These are phyloP conservation scores for Lepus oiostolus DNA, from an alignment of 2,797 vertebrate genomes.

Conservation along the genomic window DNA sequence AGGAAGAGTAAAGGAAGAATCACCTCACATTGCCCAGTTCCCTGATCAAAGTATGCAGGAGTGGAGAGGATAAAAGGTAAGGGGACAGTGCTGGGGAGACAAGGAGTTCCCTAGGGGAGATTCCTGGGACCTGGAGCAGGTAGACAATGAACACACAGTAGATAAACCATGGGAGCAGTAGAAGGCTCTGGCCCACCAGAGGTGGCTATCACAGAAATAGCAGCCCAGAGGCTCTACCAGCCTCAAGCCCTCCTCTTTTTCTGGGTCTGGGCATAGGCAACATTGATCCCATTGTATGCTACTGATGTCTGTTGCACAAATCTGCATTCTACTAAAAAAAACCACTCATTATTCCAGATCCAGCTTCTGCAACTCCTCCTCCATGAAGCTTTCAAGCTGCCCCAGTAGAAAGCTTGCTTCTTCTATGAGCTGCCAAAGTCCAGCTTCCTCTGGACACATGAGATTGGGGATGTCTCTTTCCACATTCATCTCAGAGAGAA, in stretches of 20 bases:
- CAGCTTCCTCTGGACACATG: not conserved
- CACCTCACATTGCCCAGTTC: too few species aligned
- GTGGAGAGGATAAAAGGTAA: not conserved
- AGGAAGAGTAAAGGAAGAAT: not conserved
- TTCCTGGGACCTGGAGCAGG: not conserved
- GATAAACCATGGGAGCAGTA: not conserved
- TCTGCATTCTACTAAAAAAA: not conserved
- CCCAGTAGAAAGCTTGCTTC: not conserved
- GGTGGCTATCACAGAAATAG: not conserved
- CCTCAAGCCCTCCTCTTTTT: not conserved
- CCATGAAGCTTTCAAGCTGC: not conserved
- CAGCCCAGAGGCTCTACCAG: not conserved
- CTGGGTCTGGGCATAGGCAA: not conserved
- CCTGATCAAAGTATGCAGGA: too few species aligned
- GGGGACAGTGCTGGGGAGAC: not conserved
- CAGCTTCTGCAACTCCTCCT: not conserved
- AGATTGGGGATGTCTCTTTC: not conserved
- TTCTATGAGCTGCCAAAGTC: not conserved
- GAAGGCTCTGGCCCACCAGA: not conserved
- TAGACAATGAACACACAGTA: not conserved
- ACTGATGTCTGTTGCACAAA: rapidly evolving
- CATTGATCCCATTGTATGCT: not conserved
- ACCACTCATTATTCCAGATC: not conserved
- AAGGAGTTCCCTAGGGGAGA: not conserved
- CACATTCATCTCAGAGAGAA: not conserved